Evolutionary conservation across 2,797 vertebrate species (phyloP).

Genomic region (Channa striata): DNA sequence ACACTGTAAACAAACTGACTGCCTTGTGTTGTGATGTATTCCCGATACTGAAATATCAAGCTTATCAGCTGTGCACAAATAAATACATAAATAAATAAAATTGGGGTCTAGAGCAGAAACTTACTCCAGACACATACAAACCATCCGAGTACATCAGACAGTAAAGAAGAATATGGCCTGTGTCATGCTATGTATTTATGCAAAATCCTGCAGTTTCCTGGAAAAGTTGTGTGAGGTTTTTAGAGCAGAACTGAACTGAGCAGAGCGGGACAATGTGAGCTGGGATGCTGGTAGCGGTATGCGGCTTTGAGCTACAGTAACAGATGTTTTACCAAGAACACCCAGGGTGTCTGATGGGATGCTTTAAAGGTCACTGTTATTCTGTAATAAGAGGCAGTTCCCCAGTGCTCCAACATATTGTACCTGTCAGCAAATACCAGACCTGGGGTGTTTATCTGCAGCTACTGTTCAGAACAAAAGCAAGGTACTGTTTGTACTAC

Average conservation of each 20-base stretch:
- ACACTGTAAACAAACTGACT: slow-evolving; percentile 67
- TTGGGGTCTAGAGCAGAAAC: too few species aligned
- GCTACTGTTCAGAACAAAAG: slow-evolving; percentile 26
- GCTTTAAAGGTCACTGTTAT: slow-evolving; percentile 74
- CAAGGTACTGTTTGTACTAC: slow-evolving; percentile 13
- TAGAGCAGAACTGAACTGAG: slow-evolving; percentile 66
- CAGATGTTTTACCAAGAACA: slow-evolving; percentile 75
- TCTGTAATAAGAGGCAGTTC: slow-evolving; percentile 63
- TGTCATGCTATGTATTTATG: slow-evolving; percentile 52
- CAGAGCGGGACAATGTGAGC: slow-evolving; percentile 34
- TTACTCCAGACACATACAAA: slow-evolving; percentile 3
- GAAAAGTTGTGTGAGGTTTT: slow-evolving; percentile 55
- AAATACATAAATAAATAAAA: too few species aligned
- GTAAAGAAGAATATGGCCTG: slow-evolving; percentile 19
- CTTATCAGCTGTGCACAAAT: slow-evolving; percentile 30
- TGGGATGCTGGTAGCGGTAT: slow-evolving; percentile 27
- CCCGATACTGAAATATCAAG: slow-evolving; percentile 24
- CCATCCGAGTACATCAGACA: slow-evolving; percentile 34
- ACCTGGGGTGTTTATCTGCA: slow-evolving; percentile 32
- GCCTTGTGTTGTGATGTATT: slow-evolving; percentile 29
- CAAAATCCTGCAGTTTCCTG: slow-evolving; percentile 56
- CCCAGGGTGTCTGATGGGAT: slow-evolving; percentile 65
- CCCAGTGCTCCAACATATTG: slow-evolving; percentile 57
- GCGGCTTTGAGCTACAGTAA: slow-evolving; percentile 57
- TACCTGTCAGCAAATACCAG: slow-evolving; percentile 67